Base-by-base conservation (phyloP, 1,140 invertebrate species). In the Nasonia giraulti region DNA sequence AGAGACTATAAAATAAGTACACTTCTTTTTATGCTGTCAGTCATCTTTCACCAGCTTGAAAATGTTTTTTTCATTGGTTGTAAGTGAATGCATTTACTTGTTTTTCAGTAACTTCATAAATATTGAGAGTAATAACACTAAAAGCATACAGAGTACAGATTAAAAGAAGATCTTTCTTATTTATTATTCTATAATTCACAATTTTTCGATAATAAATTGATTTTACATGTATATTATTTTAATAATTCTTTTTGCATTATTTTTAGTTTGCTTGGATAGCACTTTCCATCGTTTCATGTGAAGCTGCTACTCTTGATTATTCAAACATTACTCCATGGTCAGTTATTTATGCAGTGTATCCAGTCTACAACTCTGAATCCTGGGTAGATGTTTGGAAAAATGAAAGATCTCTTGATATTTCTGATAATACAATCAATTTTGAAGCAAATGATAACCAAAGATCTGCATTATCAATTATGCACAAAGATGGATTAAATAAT, bases 351-450 rank as follows among this genome's bases (percentile, higher is more conserved):
- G 62, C 77, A 0, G 68, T 88, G 6, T 81, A 86, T 37, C 88
- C 86, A 40, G 81, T 86, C 55, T 87, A 88, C 71, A 84, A 88
- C 82, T 83, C 86, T 55, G 86, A 88, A 69, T 83, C 82, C 62
- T 75, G 86, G 20, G 50, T 88, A 11, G 50, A 87, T 73, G 40
- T 88, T 33, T 86, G 80, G 83, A 80, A 84, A 40, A 80, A 69
- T 83, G 62, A 85, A 8, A 83, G 80, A 77, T 76, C 68, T 31
- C 12, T 73, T 12, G 85, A 85, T 37, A 55, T 80, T 77, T 80
- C 71, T 44, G 27, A 76, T 12, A 78, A 86, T 80, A 12, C 69
- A 50, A 74, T 80, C 14, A 84, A 80, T 31, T 2, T 69, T 33
- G 20, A 40, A 47, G 27, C 37, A 55, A 17, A 23, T 23, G 55